Conservation (phyloP, 2,797 vertebrate species). For the Moxostoma hubbsi region DNA sequence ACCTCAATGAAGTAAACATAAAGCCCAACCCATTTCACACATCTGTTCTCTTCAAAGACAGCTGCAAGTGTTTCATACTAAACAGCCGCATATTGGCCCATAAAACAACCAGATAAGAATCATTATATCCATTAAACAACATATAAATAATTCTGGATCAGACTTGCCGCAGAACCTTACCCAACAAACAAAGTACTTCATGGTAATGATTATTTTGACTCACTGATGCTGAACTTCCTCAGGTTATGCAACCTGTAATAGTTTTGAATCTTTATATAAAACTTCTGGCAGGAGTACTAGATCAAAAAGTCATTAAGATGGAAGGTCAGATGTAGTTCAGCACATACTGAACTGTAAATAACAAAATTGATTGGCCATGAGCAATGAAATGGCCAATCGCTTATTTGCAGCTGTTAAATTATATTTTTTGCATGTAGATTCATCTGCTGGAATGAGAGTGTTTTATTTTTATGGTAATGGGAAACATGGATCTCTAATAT, state of each 20-base stretch:
- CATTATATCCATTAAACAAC: neutral
- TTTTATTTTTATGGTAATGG: conserved; percentile 13
- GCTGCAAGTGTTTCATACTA: neutral
- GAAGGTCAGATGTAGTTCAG: neutral
- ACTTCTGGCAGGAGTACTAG: neutral
- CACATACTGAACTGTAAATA: neutral
- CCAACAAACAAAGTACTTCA: neutral
- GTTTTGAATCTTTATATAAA: conserved; percentile 3
- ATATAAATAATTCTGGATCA: conserved; percentile 3
- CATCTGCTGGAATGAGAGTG: neutral
- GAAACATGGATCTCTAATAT: conserved; percentile 1
- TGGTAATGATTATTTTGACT: neutral
- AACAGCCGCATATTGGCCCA: neutral
- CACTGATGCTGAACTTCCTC: neutral
- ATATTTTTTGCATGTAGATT: neutral
- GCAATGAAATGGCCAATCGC: neutral
- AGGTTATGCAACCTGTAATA: conserved; percentile 1
- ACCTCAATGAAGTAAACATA: conserved; percentile 23
- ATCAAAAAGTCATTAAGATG: neutral
- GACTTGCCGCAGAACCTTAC: conserved; percentile 5
- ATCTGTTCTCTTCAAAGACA: neutral
- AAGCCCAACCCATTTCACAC: conserved; percentile 32
- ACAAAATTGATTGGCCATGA: too few species aligned
- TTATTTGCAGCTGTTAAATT: neutral
- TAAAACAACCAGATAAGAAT: conserved; percentile 15